phyloP scores from a whole-genome alignment of 2,113 vertebrate species.

The Dasyurus viverrinus region DNA sequence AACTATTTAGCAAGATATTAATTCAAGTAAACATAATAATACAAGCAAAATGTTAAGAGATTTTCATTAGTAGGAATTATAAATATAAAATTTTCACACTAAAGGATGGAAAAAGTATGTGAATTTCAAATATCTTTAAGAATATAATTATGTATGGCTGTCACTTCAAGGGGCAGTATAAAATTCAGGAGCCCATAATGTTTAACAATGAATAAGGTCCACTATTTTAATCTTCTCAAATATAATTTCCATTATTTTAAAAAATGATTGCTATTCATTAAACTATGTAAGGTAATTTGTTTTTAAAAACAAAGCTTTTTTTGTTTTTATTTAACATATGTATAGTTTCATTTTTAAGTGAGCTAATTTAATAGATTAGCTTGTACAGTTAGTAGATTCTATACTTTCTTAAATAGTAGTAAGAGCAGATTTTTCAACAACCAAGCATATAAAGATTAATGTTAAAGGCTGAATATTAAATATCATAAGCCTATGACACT shows the following conservation, averaged over 20 bases:
- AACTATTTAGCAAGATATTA: constrained; percentile 11
- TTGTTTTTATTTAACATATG: constrained; percentile 20
- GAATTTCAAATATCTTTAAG: constrained; percentile 62
- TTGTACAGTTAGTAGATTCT: constrained; percentile 49
- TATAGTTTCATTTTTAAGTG: constrained; percentile 25
- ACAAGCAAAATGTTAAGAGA: not conserved
- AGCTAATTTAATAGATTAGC: constrained; percentile 68
- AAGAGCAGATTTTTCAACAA: constrained; percentile 63
- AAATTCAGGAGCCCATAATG: constrained; percentile 59
- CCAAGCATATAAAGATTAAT: constrained; percentile 77
- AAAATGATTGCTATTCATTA: constrained; percentile 46
- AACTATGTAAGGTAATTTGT: constrained; percentile 48
- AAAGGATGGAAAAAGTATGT: not conserved
- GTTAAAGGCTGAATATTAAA: constrained; percentile 84
- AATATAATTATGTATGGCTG: constrained; percentile 35
- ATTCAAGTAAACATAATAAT: not conserved
- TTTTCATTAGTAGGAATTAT: constrained; percentile 38
- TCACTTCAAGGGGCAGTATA: constrained; percentile 44
- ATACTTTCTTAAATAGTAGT: constrained; percentile 62
- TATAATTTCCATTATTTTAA: constrained; percentile 60
- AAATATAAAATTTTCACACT: constrained; percentile 27
- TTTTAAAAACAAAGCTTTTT: constrained; percentile 48
- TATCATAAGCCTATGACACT: constrained; percentile 78
- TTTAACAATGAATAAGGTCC: constrained; percentile 69
- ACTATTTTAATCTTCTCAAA: constrained; percentile 70